These are phyloP conservation scores for Trachymyrmex septentrionalis DNA, from an alignment of 1,140 invertebrate species.

Conservation along the genomic window DNA sequence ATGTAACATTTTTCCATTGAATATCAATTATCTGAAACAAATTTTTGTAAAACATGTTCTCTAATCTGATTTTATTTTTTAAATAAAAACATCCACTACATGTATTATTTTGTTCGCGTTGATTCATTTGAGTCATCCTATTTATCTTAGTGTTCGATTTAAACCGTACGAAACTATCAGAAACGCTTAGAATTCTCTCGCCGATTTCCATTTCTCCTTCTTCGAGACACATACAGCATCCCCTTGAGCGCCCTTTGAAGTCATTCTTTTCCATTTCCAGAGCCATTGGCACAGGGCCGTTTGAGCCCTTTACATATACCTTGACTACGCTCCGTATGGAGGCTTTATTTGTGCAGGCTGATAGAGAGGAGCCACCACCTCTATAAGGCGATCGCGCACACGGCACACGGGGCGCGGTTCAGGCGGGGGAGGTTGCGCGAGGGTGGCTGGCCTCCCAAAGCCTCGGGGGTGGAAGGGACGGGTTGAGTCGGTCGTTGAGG, in stretches of 20 bases:
- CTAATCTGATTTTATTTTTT: neutral
- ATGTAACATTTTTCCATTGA: neutral
- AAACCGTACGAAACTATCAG: constrained; percentile 30
- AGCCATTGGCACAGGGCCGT: constrained; percentile 49
- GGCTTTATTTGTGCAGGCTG: constrained; percentile 68
- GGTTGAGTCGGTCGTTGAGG: constrained; percentile 75
- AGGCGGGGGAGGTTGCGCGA: neutral
- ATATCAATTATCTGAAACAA: neutral
- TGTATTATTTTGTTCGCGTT: neutral
- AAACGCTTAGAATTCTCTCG: constrained; percentile 28
- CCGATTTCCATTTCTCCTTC: constrained; percentile 55
- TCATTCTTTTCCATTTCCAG: constrained; percentile 58
- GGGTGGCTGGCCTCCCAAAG: constrained; percentile 43
- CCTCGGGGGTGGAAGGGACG: constrained; percentile 42
- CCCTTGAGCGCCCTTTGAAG: constrained; percentile 57
- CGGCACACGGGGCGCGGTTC: constrained; percentile 5
- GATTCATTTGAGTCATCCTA: constrained; percentile 12
- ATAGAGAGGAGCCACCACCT: constrained; percentile 58
- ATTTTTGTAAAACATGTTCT: neutral
- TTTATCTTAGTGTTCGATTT: neutral
- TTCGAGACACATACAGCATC: constrained; percentile 29
- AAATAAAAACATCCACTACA: neutral
- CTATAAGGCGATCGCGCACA: constrained; percentile 60
- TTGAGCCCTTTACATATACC: constrained; percentile 55
- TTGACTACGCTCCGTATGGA: constrained; percentile 64